These are phyloP conservation scores for Phyllostomus discolor DNA, from an alignment of 2,113 vertebrate species.

Conservation along the genomic window DNA sequence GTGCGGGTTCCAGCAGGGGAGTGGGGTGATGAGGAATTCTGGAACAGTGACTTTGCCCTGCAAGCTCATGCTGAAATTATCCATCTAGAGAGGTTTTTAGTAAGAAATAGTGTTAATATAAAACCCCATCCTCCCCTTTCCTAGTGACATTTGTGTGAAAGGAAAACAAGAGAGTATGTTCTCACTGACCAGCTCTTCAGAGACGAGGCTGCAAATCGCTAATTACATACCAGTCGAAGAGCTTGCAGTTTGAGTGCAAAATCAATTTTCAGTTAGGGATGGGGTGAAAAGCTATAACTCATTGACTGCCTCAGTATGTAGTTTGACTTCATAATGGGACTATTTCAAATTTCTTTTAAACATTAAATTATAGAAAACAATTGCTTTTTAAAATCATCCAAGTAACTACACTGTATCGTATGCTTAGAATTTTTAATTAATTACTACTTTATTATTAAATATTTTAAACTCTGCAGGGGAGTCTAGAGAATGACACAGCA, in stretches of 20 bases:
- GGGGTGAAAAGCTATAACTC: background rate
- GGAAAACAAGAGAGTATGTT: background rate
- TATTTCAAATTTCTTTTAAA: background rate
- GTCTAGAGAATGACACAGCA: background rate
- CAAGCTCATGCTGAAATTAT: background rate
- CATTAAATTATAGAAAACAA: background rate
- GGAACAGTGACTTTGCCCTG: background rate
- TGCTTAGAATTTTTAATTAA: background rate
- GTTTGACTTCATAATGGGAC: background rate
- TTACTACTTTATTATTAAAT: background rate
- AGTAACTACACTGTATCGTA: background rate
- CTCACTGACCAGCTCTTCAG: background rate
- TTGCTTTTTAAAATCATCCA: background rate
- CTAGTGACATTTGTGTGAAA: slow-evolving; percentile 18
- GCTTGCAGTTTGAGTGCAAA: background rate
- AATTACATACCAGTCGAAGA: background rate
- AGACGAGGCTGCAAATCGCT: background rate
- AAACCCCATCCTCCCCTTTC: background rate
- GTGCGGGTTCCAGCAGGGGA: too few relatives aligned
- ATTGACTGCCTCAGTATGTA: background rate
- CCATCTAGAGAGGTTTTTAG: background rate
- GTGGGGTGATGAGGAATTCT: background rate
- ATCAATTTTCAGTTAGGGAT: background rate
- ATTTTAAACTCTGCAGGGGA: background rate
- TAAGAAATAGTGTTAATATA: background rate